Evolutionary conservation across 2,113 vertebrate species (phyloP), one percentile per base, ranked within the genome.

Genomic region (Pardalotus punctatus): DNA sequence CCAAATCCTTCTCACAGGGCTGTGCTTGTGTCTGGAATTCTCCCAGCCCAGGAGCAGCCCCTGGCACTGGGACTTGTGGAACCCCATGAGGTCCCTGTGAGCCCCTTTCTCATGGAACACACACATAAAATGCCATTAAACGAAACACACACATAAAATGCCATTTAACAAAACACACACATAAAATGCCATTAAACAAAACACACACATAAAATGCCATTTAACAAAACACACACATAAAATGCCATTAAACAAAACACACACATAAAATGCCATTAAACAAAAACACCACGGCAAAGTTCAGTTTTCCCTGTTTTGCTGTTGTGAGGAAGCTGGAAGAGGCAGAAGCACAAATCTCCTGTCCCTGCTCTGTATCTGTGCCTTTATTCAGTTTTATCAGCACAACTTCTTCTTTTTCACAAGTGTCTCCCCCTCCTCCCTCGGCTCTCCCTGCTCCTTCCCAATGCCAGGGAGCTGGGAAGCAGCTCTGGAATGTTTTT

Each of bases 1-100:
- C 29, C 53, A 22, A 31, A 4, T n/a, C 54, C 31, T 10, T 14
- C 43, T n/a, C n/a, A n/a, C n/a, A n/a, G n/a, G n/a, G n/a, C n/a
- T n/a, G 1, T 40, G 78, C 53, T 27, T 6, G 0, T 3, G 8
- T 3, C 78, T 5, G 15, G 43, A 19, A 20, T 21, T 10, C 16
- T n/a, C 45, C 80, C 25, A 11, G 6, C 1, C 24, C 47, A 25
- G 36, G 31, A 18, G 16, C 66, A 61, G 45, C 31, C 6, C 24
- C 79, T 13, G 31, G 54, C 35, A 7, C 48, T 9, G 50, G 33
- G 7, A 45, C 3, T 35, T 5, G 31, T 24, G 24, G 36, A 29
- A 10, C 36, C 60, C 27, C 21, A 13, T 12, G 56, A 51, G 45
- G 5, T 35, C 38, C 27, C 21, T 12, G 15, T 20, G 56, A 7